Evolutionary conservation across 2,888 invertebrate species (phyloP).

Genomic region (Hirtodrosophila cameraria): DNA sequence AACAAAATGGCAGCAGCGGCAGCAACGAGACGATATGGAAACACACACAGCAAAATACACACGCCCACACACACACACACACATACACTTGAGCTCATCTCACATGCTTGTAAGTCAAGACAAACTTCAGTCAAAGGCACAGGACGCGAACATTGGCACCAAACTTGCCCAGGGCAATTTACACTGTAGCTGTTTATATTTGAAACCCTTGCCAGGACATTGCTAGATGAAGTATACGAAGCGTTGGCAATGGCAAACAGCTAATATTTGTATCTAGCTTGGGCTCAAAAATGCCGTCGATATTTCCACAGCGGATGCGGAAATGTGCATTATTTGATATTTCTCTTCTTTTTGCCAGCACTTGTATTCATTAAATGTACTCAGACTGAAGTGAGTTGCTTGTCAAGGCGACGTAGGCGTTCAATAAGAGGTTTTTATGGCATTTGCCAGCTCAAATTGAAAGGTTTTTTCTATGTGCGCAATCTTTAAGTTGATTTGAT

Average conservation of each 20-base stretch:
- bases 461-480: background rate
- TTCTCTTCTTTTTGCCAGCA: constrained; percentile 31
- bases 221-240: constrained; percentile 10
- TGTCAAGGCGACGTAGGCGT: constrained; percentile 16
- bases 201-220: constrained; percentile 77
- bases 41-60: constrained; percentile 29
- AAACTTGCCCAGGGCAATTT: constrained; percentile 72
- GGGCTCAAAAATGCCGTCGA: constrained; percentile 42
- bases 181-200: constrained; percentile 78
- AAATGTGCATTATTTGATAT: constrained; percentile 79
- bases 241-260: constrained; percentile 24
- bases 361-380: constrained; percentile 21
- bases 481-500: background rate
- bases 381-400: constrained; percentile 11
- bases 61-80: constrained; percentile 23
- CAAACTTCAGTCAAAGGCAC: constrained; percentile 55
- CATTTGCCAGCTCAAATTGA: constrained; percentile 1
- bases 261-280: constrained; percentile 50
- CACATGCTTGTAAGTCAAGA: constrained; percentile 47
- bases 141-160: constrained; percentile 44
- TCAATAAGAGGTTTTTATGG: background rate
- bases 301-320: constrained; percentile 63
- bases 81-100: constrained; percentile 12
- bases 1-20: constrained; percentile 65
- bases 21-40: constrained; percentile 42